A percentile compares a stretch with the other conserved stretches of the same genome.
These are phyloP conservation scores for Platycercus adscitus DNA, from an alignment of 2,113 vertebrate genomes.

Conservation along the genomic window DNA sequence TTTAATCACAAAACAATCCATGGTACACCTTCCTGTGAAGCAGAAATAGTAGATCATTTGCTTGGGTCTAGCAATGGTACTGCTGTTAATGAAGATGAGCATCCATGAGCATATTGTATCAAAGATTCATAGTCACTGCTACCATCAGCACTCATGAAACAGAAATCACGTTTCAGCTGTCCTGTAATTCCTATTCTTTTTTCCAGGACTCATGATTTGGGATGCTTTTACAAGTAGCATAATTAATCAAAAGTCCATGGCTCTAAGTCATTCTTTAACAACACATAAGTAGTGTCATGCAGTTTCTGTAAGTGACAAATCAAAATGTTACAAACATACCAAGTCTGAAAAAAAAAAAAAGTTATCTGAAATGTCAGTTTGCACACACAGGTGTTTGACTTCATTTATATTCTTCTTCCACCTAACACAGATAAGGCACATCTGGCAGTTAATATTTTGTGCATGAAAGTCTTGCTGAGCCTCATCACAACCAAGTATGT, in stretches of 20 bases:
- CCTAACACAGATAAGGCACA: neutral
- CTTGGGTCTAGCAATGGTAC: neutral
- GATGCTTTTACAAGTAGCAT: neutral
- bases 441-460: conserved; percentile 21
- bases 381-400: neutral
- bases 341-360: neutral
- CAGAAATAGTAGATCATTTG: neutral
- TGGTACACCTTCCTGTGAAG: neutral
- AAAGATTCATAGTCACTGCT: neutral
- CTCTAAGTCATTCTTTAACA: neutral
- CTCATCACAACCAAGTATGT: neutral
- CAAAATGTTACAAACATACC: neutral
- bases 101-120: neutral
- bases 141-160: neutral
- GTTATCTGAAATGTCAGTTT: neutral
- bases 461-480: neutral
- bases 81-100: neutral
- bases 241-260: neutral
- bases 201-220: neutral
- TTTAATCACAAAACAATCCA: neutral
- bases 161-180: neutral
- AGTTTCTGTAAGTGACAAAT: neutral
- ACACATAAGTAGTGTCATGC: neutral
- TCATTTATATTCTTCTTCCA: conserved; percentile 13
- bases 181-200: neutral